A percentile compares a stretch with the other conserved stretches of the same genome.
Evolutionary conservation across 2,797 vertebrate genomes (phyloP).

Genomic region (Avahi laniger): DNA sequence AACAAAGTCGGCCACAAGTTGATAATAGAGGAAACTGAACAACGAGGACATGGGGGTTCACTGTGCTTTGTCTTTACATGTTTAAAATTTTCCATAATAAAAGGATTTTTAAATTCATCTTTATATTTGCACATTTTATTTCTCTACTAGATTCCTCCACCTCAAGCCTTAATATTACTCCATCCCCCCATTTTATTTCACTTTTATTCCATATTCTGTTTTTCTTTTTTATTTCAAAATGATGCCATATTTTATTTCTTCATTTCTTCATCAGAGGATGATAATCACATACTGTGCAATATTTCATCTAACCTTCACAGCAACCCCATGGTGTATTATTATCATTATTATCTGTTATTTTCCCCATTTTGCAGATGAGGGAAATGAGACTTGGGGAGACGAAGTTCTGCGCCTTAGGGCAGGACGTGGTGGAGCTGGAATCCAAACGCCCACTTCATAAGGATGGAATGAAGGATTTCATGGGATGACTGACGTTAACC

Average conservation of each 20-base stretch:
- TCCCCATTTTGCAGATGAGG: background rate
- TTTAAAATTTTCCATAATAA: background rate
- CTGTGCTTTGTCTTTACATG: background rate
- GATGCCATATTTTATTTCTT: background rate
- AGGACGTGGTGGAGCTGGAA: background rate
- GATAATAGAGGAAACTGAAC: background rate
- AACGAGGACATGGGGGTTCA: fast-evolving
- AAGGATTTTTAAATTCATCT: background rate
- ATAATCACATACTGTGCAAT: background rate
- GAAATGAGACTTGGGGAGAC: background rate
- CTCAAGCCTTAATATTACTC: background rate
- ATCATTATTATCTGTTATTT: background rate
- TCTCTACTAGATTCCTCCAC: background rate
- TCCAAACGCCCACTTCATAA: background rate
- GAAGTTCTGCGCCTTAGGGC: no score
- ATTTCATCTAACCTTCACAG: background rate
- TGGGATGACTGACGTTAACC: background rate
- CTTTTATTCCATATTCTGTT: background rate
- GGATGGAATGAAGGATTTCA: no score
- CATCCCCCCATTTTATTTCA: background rate
- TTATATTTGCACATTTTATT: background rate
- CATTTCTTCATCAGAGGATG: background rate
- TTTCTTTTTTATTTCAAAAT: no score
- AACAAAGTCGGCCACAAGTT: background rate
- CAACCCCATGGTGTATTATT: background rate